Evolutionary conservation across 2,888 invertebrate species (phyloP).

Genomic region (Reticulitermes lucifugus): DNA sequence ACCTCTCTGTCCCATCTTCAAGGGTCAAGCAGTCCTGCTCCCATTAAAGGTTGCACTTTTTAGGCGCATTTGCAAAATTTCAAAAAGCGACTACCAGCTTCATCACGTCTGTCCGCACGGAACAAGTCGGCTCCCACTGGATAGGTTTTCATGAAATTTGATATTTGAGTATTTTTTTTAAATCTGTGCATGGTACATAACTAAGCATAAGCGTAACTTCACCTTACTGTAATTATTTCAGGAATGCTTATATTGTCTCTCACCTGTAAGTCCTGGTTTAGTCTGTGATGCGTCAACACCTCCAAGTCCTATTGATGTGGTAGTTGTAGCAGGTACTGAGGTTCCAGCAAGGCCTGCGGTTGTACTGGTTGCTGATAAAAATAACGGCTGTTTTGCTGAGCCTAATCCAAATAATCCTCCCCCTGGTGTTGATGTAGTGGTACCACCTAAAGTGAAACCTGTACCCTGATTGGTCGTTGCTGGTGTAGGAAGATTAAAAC

Average conservation of each 20-base stretch:
- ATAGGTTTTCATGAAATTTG: too few species aligned
- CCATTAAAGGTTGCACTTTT: too few species aligned
- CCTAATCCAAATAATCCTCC: conserved; percentile 27
- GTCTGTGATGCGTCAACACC: conserved; percentile 70
- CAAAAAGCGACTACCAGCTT: too few species aligned
- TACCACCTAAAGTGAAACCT: conserved; percentile 28
- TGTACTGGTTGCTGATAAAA: not conserved
- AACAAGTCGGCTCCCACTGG: too few species aligned
- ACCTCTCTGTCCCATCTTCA: too few species aligned
- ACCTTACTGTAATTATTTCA: too few species aligned
- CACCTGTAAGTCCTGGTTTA: conserved; percentile 62
- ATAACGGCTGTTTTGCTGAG: not conserved
- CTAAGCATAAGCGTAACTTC: too few species aligned
- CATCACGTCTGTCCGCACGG: too few species aligned
- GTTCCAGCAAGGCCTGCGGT: conserved; percentile 55
- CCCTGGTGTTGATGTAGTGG: conserved; percentile 3
- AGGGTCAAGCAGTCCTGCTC: too few species aligned
- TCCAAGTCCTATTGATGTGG: conserved; percentile 74
- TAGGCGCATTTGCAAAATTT: too few species aligned
- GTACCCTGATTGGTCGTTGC: conserved; percentile 25
- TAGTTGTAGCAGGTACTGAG: conserved; percentile 56
- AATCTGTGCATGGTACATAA: too few species aligned
- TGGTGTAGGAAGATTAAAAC: conserved; percentile 10
- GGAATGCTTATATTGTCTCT: not conserved
- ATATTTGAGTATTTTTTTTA: too few species aligned